Base-by-base conservation (phyloP, 2,888 invertebrate species). In the Crocallis elinguaria region DNA sequence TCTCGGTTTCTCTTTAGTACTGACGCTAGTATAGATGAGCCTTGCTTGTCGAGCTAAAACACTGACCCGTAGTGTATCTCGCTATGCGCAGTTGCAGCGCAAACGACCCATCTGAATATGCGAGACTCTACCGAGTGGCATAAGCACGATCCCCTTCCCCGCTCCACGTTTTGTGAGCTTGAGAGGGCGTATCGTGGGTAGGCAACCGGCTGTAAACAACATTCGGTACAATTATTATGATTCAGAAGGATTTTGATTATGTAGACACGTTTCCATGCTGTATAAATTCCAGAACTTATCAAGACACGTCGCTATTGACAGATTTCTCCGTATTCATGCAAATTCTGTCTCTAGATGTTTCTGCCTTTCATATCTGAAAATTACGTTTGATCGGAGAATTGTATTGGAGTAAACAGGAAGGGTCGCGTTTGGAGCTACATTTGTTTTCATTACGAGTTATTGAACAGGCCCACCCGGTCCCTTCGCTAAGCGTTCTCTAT, bases 361-460 rank as follows among this genome's bases (percentile, higher is more conserved):
- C 63, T 62, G 35, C 39, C 44, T 71, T 66, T 66, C 60, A 64
- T 60, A 64, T 69, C 66, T 70, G 71, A 71, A 77, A 80, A 79
- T 81, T 77, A 73, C 71, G 66, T 75, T 79, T 77, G 73, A 80
- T 79, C 72, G 71, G 69, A 66, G 78, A 80, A 81, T 77, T 79
- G 71, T 76, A 76, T 78, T 70, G 70, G n/a, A 74, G 68, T 77
- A 77, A 80, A 77, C 73, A 78, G 77, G 77, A 78, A 79, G 80
- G 80, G 79, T 81, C 77, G 75, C 68, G 72, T 70, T 78, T 74
- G 75, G 73, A 75, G 78, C 74, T 76, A 80, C 81, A 84, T 85
- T 84, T 84, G 80, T 86, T 85, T 82, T 82, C 79, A 84, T 84
- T 82, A 80, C 78, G 77, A 78, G 75, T 79, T 84, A 86, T 84